These are phyloP conservation scores for Dipus sagitta DNA, from an alignment of 2,797 vertebrate species.

Conservation along the genomic window DNA sequence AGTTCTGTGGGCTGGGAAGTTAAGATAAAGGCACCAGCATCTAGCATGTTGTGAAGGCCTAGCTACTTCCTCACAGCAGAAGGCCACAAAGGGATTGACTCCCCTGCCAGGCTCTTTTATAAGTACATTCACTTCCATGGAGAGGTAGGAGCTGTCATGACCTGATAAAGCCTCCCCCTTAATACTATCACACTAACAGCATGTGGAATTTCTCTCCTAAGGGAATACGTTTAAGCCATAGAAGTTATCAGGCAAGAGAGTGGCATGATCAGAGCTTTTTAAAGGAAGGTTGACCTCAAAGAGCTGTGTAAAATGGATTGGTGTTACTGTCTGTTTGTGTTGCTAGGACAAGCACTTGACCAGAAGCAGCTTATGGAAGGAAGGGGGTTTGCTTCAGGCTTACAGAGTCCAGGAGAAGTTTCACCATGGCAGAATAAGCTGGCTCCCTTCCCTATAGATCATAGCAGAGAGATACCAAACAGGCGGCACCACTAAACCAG, in stretches of 20 bases:
- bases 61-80: not conserved
- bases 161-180: not conserved
- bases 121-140: not conserved
- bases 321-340: too few species aligned
- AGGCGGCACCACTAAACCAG: too few species aligned
- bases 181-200: not conserved
- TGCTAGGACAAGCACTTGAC: too few species aligned
- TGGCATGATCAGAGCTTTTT: not conserved
- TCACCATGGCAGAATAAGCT: too few species aligned
- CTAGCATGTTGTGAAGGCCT: not conserved
- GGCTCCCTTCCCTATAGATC: too few species aligned
- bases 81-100: not conserved
- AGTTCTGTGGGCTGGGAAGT: not conserved
- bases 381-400: too few species aligned
- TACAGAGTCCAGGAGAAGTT: too few species aligned
- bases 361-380: too few species aligned
- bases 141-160: not conserved
- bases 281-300: not conserved
- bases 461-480: too few species aligned
- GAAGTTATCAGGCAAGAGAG: slow-evolving; percentile 4
- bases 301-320: not conserved
- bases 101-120: not conserved
- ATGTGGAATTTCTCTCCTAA: not conserved
- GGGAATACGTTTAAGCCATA: not conserved
- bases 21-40: not conserved